Base-by-base conservation (phyloP, 2,797 vertebrate species). In the Ctenosaura bakeri region DNA sequence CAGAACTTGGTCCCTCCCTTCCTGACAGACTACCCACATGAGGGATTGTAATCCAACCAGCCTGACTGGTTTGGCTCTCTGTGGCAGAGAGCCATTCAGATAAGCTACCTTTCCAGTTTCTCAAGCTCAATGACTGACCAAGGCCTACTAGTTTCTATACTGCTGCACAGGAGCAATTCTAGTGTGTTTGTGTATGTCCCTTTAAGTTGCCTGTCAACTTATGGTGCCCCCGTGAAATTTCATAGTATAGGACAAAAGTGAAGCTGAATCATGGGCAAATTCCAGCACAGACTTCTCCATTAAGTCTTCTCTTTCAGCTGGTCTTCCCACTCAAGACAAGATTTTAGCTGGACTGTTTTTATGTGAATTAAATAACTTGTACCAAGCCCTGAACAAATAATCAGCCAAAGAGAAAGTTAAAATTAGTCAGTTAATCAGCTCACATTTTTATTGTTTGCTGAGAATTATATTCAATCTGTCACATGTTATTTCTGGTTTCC, bases 21-120 rank as follows among this genome's bases (percentile, higher is more conserved):
- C 46, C 66, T 76, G 56, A 79, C 56, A 82, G 46, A 79, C 32
- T 78, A 59, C 3, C 76, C 32, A 46, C 26, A 50, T 62, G 29
- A 79, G 22, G 59, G 76, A 59, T 10, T 81, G 38, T 35, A 83
- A 59, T 22, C 88, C 71, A 91, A 77, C 91, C 35, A 32, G 79
- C 64, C 59, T 2, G 8, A 87, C 91, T 32, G 62, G 91, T 91
- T 86, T 59, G 59, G 35, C 71, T 83, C 20, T 87, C 78, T 50
- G 56, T 38, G 16, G 38, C 71, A 71, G 54, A 73, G 4, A 46
- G 71, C 16, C 71, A 56, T 14, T 35, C 14, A 38, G 18, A 71
- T 22, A 89, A 89, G 62, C 22, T 4, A 77, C 84, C 32, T 38
- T 86, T 86, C 88, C 46, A 0, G 84, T 87, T 87, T 59, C 35